phyloP scores from a whole-genome alignment of 2,113 vertebrate species.

The Sterna hirundo region DNA sequence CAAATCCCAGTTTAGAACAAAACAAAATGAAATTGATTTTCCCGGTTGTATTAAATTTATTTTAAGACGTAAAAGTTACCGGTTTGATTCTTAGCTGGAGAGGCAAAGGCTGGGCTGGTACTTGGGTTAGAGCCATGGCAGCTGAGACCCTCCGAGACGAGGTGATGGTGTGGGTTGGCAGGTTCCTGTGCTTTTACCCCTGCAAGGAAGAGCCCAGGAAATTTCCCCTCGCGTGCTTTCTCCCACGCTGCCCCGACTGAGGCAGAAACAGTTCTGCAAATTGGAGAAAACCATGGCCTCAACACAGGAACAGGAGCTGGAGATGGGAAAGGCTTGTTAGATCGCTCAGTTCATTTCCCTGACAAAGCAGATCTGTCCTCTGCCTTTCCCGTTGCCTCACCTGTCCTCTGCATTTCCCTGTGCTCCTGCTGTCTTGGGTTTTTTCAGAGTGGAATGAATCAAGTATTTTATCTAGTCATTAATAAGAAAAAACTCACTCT shows the following conservation, averaged over 20 bases:
- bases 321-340: not conserved
- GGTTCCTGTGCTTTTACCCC: not conserved
- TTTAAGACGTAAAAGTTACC: not conserved
- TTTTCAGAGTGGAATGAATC: not conserved
- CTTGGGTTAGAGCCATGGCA: not conserved
- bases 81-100: not conserved
- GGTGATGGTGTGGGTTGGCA: not conserved
- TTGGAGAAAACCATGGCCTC: not conserved
- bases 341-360: not conserved
- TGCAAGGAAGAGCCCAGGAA: not conserved
- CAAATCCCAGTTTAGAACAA: not conserved
- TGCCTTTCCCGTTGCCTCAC: not conserved
- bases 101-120: not conserved
- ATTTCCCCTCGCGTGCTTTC: not conserved
- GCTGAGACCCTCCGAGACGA: not conserved
- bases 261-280: not conserved
- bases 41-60: not conserved
- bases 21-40: slow-evolving; percentile 33
- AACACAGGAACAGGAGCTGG: not conserved
- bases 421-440: not conserved
- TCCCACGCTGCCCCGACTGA: not conserved
- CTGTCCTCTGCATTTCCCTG: not conserved
- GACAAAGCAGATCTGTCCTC: not conserved
- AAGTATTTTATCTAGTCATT: not conserved
- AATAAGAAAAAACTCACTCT: not conserved